A percentile compares a stretch with the other conserved stretches of the same genome.
Conservation (phyloP, 2,888 invertebrate species). For the Drosophila testacea region DNA sequence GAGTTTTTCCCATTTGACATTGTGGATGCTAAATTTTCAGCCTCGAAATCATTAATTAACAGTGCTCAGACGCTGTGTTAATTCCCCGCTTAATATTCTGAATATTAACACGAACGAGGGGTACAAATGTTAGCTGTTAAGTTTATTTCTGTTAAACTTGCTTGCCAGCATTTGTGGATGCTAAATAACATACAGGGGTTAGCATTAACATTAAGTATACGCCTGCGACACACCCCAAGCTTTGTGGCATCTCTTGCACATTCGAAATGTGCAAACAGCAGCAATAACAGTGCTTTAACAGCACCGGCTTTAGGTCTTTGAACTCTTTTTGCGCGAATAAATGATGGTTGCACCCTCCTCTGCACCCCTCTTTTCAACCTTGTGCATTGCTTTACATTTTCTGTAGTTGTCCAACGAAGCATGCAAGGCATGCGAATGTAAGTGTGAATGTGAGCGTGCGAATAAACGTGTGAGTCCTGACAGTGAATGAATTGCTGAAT, state of each 20-base stretch:
- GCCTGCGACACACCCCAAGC: not conserved
- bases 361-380: not conserved
- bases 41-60: not conserved
- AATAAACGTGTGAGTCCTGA: conserved; percentile 1
- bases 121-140: not conserved
- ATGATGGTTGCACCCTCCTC: not conserved
- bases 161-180: not conserved
- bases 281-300: conserved; percentile 28
- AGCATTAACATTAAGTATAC: not conserved
- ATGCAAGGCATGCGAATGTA: conserved; percentile 9
- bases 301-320: conserved; percentile 61
- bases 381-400: conserved; percentile 26
- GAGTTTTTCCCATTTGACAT: not conserved
- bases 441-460: conserved; percentile 7
- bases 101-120: not conserved
- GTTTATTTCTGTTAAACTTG: not conserved
- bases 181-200: not conserved
- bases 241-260: conserved; percentile 12
- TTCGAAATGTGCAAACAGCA: not conserved
- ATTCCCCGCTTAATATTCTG: not conserved
- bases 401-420: conserved; percentile 25
- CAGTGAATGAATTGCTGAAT: conserved; percentile 15
- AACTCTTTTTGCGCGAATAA: conserved; percentile 32
- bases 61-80: not conserved
- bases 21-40: not conserved